These are phyloP conservation scores for Metallyticus violacea DNA, from an alignment of 2,888 invertebrate species.

Conservation along the genomic window DNA sequence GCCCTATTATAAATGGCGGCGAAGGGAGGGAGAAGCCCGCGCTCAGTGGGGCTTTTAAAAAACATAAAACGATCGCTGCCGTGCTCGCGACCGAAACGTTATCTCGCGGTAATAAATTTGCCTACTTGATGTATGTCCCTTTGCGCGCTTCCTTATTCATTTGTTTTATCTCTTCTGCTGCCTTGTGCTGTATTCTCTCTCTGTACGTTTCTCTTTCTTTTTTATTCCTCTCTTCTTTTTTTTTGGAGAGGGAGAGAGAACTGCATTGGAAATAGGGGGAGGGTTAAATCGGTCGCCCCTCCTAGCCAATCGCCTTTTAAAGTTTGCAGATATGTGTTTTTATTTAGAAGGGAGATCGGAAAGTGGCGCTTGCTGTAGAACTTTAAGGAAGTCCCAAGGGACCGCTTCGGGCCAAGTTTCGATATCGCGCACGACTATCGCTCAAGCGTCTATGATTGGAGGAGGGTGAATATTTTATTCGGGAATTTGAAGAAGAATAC, in stretches of 20 bases:
- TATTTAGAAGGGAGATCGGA: neutral
- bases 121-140: constrained; percentile 39
- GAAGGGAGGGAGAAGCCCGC: neutral
- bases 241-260: neutral
- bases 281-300: neutral
- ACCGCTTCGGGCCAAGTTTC: neutral
- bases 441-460: neutral
- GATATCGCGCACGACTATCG: too few species aligned
- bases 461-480: neutral
- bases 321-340: neutral
- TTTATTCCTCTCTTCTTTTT: neutral
- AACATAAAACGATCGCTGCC: constrained; percentile 24
- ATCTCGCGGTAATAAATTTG: constrained; percentile 39
- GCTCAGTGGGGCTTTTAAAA: constrained; percentile 26
- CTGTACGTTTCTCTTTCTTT: neutral
- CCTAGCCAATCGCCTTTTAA: neutral
- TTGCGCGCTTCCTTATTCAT: constrained; percentile 30
- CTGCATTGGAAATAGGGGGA: too few species aligned
- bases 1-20: neutral
- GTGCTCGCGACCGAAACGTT: constrained; percentile 26
- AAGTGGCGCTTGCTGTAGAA: neutral
- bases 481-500: neutral
- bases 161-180: constrained; percentile 29
- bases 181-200: neutral
- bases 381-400: neutral